Conservation (phyloP, 1,140 invertebrate genomes). For the Zaprionus taronus region DNA sequence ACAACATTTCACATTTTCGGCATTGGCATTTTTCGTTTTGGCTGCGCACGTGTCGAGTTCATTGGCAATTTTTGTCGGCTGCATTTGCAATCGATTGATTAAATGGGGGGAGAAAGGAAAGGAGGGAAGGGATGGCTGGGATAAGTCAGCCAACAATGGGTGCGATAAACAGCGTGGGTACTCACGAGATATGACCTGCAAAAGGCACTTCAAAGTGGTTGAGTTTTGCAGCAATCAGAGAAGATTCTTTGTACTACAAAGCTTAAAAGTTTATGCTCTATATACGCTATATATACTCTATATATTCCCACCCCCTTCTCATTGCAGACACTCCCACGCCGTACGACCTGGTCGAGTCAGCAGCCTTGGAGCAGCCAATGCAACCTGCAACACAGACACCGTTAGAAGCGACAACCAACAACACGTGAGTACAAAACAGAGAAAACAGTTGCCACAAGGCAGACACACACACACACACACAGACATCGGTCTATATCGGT, state of each 20-base stretch:
- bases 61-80: constrained; percentile 35
- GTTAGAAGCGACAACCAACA: constrained; percentile 70
- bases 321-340: not conserved
- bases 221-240: not conserved
- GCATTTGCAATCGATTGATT: constrained; percentile 47
- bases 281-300: not conserved
- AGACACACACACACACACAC: not conserved
- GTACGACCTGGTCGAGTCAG: not conserved
- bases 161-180: not conserved
- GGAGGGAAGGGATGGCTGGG: too few species aligned
- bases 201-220: not conserved
- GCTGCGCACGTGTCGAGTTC: constrained; percentile 31
- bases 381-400: constrained; percentile 71
- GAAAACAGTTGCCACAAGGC: constrained; percentile 27
- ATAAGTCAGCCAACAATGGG: constrained; percentile 12
- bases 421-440: constrained; percentile 59
- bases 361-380: constrained; percentile 70
- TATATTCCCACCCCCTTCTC: not conserved
- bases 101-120: not conserved
- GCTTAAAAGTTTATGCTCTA: too few species aligned
- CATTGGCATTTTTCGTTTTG: not conserved
- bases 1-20: constrained; percentile 12
- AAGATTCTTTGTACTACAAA: not conserved
- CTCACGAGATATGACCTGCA: not conserved
- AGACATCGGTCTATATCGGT: not conserved